These are phyloP conservation scores for Phanerotoma sp. DNA, from an alignment of 2,888 invertebrate genomes.

Conservation along the genomic window DNA sequence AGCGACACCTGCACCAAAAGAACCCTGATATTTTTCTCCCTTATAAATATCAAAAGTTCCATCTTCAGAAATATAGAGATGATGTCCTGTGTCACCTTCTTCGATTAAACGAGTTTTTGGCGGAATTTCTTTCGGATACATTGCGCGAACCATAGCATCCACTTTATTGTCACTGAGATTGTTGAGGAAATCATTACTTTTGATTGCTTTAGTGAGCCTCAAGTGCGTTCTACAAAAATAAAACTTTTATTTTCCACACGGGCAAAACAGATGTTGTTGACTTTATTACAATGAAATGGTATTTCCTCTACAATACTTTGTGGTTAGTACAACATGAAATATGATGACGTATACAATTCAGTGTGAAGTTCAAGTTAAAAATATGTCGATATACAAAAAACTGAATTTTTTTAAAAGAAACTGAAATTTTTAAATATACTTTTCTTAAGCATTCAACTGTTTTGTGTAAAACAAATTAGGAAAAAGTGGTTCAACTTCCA, in stretches of 20 bases:
- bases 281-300: no score
- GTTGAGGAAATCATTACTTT: constrained; percentile 77
- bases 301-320: no score
- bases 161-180: constrained; percentile 73
- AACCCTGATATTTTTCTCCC: constrained; percentile 71
- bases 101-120: constrained; percentile 71
- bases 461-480: no score
- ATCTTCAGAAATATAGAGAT: constrained; percentile 80
- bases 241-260: neutral
- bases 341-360: no score
- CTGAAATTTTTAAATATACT: no score
- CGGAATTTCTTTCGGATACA: constrained; percentile 69
- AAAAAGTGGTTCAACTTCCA: no score
- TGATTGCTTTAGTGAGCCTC: constrained; percentile 68
- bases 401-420: no score
- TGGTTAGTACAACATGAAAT: no score
- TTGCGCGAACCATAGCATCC: constrained; percentile 73
- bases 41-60: constrained; percentile 85
- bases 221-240: constrained; percentile 60
- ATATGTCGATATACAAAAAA: no score
- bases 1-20: constrained; percentile 76
- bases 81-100: constrained; percentile 77
- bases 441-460: no score
- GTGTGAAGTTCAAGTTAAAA: no score
- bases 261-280: neutral